A percentile compares a stretch with the other conserved stretches of the same genome.
Conservation (phyloP, 1,140 invertebrate genomes). For the Gryon sp. region DNA sequence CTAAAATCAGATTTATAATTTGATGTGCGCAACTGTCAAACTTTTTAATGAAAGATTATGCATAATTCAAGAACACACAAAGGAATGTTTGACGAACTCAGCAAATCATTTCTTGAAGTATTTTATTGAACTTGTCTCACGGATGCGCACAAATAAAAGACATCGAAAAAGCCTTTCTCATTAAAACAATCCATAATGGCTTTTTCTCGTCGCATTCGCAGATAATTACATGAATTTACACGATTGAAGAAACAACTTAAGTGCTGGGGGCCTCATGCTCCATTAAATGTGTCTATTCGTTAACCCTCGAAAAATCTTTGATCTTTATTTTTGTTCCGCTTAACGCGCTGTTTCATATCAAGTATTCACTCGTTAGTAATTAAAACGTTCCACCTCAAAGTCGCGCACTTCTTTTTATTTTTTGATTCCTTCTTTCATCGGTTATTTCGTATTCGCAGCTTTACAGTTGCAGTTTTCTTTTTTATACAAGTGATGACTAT, state of each 20-base stretch:
- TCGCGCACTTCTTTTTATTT: no score
- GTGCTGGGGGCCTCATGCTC: conserved; percentile 47
- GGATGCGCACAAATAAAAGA: conserved; percentile 1
- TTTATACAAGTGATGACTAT: neutral
- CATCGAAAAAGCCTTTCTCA: conserved; percentile 35
- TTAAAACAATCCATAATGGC: conserved; percentile 63
- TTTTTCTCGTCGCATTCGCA: conserved; percentile 62
- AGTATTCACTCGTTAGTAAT: conserved; percentile 53
- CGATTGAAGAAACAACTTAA: conserved; percentile 62
- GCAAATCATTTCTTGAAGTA: conserved; percentile 31
- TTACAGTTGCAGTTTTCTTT: neutral
- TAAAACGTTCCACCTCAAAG: conserved; percentile 34
- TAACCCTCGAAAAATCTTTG: conserved; percentile 58
- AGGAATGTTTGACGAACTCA: conserved; percentile 28
- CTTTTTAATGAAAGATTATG: conserved; percentile 50
- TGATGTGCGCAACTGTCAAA: conserved; percentile 20
- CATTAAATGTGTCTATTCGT: conserved; percentile 59
- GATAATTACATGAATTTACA: conserved; percentile 66
- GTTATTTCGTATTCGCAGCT: conserved; percentile 5
- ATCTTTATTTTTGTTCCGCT: conserved; percentile 58
- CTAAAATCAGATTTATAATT: conserved; percentile 31
- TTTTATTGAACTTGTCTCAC: conserved; percentile 50
- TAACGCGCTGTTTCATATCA: conserved; percentile 49
- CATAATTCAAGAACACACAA: conserved; percentile 49
- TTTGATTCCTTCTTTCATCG: conserved; percentile 17